phyloP scores from a whole-genome alignment of 2,888 invertebrate species.

The Leptarthrus brevirostris region DNA sequence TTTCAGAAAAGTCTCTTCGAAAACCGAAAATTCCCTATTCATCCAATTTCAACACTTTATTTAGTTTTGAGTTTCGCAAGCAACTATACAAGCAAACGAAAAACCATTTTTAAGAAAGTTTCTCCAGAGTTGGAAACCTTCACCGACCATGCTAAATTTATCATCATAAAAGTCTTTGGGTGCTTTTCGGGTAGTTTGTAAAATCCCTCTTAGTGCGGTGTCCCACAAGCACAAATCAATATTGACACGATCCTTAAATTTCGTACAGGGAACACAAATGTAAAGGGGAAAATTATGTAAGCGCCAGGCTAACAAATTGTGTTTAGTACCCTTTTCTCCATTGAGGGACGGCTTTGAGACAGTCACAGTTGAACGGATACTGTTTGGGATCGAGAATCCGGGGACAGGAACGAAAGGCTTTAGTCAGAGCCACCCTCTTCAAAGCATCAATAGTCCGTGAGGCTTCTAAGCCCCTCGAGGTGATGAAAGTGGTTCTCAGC shows the following conservation, averaged over 20 bases:
- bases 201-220: slow-evolving; percentile 40
- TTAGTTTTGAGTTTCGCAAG: background rate
- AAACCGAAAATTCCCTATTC: background rate
- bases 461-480: slow-evolving; percentile 22
- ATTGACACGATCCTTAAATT: slow-evolving; percentile 47
- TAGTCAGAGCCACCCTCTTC: slow-evolving; percentile 2
- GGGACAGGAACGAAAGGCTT: background rate
- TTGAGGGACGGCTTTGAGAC: slow-evolving; percentile 37
- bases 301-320: slow-evolving; percentile 40
- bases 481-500: slow-evolving; percentile 29
- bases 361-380: slow-evolving; percentile 27
- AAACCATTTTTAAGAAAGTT: background rate
- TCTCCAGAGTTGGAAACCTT: background rate
- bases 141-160: slow-evolving; percentile 35
- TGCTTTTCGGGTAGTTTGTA: slow-evolving; percentile 38
- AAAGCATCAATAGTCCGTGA: background rate
- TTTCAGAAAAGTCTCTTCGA: too few relatives aligned
- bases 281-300: slow-evolving; percentile 36
- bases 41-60: background rate
- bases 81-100: background rate
- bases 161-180: slow-evolving; percentile 45
- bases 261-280: background rate
- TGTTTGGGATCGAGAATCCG: too few relatives aligned
- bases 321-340: slow-evolving; percentile 45
- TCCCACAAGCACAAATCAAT: slow-evolving; percentile 50